Evolutionary conservation across 2,113 vertebrate genomes (phyloP).

Genomic region (Tylochromis polylepis): DNA sequence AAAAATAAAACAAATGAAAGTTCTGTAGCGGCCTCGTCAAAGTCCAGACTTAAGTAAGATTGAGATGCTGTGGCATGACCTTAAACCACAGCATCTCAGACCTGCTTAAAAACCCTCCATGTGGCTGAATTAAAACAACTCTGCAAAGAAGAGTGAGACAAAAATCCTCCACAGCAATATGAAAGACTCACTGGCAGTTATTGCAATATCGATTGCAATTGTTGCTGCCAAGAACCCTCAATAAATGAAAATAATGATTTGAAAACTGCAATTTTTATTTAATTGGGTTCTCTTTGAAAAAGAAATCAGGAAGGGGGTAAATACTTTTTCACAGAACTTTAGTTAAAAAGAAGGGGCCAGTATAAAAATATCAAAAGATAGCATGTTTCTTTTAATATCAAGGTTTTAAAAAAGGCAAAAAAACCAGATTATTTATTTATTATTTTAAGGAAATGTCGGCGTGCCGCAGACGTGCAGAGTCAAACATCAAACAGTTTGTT

Average conservation of each 20-base stretch:
- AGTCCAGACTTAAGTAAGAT: background rate
- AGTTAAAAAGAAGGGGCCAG: background rate
- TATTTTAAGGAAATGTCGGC: too few species aligned
- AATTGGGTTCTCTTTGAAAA: background rate
- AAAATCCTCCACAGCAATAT: too few species aligned
- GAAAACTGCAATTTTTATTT: background rate
- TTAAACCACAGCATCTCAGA: too few species aligned
- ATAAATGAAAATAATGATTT: background rate
- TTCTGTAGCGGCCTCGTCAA: background rate
- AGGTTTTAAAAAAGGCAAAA: too few species aligned
- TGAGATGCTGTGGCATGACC: background rate
- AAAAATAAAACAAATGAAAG: background rate
- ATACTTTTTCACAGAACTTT: background rate
- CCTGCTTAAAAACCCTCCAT: background rate
- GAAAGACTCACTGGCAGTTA: accelerated
- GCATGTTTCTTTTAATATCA: background rate
- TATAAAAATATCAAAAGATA: background rate
- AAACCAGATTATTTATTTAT: too few species aligned
- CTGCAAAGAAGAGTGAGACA: background rate
- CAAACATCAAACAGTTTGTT: accelerated
- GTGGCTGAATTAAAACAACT: background rate
- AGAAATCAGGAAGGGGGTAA: background rate
- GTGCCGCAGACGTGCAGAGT: background rate
- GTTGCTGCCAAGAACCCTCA: background rate
- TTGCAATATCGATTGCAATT: accelerated